Evolutionary conservation across 2,797 vertebrate genomes (phyloP), one percentile per base, ranked within the genome.

Genomic region (Balearica regulorum): DNA sequence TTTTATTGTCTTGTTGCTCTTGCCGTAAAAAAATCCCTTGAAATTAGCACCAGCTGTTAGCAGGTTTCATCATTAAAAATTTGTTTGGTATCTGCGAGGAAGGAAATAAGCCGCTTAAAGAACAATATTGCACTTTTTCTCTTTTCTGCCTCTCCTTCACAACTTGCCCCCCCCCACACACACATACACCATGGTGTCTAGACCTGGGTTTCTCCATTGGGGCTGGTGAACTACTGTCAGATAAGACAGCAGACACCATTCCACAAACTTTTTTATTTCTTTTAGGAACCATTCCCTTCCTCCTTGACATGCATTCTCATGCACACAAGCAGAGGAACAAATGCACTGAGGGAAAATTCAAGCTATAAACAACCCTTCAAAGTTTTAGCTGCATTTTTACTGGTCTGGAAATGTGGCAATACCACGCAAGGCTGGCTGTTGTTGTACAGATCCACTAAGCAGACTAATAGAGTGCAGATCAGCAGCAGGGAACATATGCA

Each of bases 21-120:
- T 92, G 44, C 68, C 60, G 20, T 96, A 96, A 97, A 97, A 97
- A 97, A 97, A 97, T 89, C 37, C 37, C 72, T 96, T 76, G 83
- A 96, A 96, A 97, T 97, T 91, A 97, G 72, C 83, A 89, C 91
- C 96, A 97, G 96, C 94, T 97, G 96, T 89, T 95, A 95, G 85
- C 93, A 96, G 95, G 92, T 95, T 97, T 96, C 93, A 95, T 95
- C 89, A 72, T 85, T 94, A 94, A 90, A 92, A 76, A 69, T 89
- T 94, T 92, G 81, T 95, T 96, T 93, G 71, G 75, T 93, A 87
- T 97, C 85, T 80, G 72, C 91, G 55, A 87, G 81, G 90, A 97
- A 95, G 96, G 90, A 96, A 97, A 96, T 93, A 87, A 89, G 62
- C 43, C 80, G 82, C 83, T 95, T 87, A 77, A 96, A 96, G 77